A percentile compares a stretch with the other conserved stretches of the same genome.
phyloP scores from a whole-genome alignment of 2,797 vertebrate genomes.

The Acanthurus leucopareius region DNA sequence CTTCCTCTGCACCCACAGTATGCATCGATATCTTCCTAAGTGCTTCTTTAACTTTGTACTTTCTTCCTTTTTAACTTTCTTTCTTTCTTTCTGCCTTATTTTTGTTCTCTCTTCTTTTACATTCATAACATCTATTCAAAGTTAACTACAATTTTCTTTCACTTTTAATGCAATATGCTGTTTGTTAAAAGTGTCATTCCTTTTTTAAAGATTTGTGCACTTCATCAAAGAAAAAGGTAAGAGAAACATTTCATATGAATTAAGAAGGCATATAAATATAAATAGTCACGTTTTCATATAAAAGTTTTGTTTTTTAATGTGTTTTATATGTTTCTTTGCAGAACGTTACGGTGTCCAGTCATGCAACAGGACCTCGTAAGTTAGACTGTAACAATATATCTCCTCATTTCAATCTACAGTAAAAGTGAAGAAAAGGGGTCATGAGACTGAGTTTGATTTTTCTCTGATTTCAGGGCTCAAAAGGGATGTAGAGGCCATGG shows the following conservation, averaged over 20 bases:
- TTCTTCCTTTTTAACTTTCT: background rate
- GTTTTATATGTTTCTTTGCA: conserved; percentile 26
- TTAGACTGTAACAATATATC: conserved; percentile 4
- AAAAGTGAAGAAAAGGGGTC: background rate
- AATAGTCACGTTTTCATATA: background rate
- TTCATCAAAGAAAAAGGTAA: conserved; percentile 59
- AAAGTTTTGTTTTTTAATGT: background rate
- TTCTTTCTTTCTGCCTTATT: background rate
- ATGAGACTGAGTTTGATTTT: background rate
- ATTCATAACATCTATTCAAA: background rate
- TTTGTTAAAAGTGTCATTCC: conserved; percentile 30
- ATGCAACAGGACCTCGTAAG: conserved; percentile 61
- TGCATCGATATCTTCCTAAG: background rate
- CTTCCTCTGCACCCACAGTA: conserved; percentile 83
- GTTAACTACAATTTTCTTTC: background rate
- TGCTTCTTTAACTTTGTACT: background rate
- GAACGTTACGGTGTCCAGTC: background rate
- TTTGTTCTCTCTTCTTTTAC: background rate
- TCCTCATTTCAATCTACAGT: background rate
- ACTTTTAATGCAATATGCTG: background rate
- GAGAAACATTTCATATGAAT: conserved; percentile 10
- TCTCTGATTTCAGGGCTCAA: conserved; percentile 51
- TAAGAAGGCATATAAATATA: conserved; percentile 8
- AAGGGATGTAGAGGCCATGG: background rate
- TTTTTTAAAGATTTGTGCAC: conserved; percentile 63